Base-by-base conservation (phyloP, 2,113 vertebrate genomes). In the Saccopteryx bilineata region DNA sequence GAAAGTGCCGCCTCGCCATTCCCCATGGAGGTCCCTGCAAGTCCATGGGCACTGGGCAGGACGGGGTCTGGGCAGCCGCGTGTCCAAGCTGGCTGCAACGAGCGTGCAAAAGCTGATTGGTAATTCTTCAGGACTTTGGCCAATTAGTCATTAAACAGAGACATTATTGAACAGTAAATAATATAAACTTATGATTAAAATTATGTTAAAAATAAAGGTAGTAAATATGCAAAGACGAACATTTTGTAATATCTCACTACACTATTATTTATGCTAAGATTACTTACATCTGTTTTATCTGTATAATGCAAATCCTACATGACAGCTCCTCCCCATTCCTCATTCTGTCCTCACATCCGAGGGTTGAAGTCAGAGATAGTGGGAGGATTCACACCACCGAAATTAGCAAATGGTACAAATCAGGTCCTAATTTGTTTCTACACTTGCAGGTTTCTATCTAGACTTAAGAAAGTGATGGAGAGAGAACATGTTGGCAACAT, bases 101-200 rank as follows among this genome's bases (percentile, higher is more conserved):
- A 46, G 7, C 13, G 33, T 61, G 0, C 7, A 28, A 68, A 10
- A 24, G 39, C 21, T 5, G 5, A 24, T 0, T 4, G 26, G 5
- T 19, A 23, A 56, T 46, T 72, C 23, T 72, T 14, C 39, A 15
- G 21, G 65, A 5, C 75, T 52, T 88, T 12, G 69, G 8, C 23
- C 52, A 31, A 46, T 17, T 18, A 11, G 1, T 13, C 50, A 19
- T 54, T 33, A 79, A 90, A n/a, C 23, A 66, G 7, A 58, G 46
- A 39, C 18, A 28, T 50, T 79, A 60, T 0, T 78, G 0, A 74
- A 75, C 72, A 52, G 31, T 75, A 33, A 81, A 71, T 48, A 60
- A 56, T 13, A 33, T 5, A 14, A 72, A 19, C 2, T n/a, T 65
- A 75, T 2, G 39, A 61, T 91, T 19, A 56, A n/a, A 76, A 72